Percentiles rank a stretch among this genome's conserved stretches.
Evolutionary conservation across 2,888 invertebrate genomes (phyloP).

Genomic region (Acrobasis repandana): DNA sequence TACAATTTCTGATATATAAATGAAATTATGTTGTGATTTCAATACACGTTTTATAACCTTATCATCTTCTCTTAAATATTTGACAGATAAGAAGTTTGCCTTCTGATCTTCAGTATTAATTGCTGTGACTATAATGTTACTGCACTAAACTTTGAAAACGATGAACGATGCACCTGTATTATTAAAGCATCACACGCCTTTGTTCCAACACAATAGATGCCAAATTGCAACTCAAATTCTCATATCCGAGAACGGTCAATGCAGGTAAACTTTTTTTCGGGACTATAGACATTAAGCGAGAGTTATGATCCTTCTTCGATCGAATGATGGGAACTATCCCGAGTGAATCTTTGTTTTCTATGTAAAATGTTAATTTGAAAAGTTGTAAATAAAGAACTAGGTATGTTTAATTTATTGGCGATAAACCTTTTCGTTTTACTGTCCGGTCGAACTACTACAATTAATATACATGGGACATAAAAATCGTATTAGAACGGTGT

Average conservation of each 20-base stretch:
- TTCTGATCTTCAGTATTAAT: not conserved
- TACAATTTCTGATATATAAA: no score
- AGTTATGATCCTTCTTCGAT: slow-evolving; percentile 38
- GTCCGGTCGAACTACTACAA: slow-evolving; percentile 60
- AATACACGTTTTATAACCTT: no score
- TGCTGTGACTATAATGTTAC: not conserved
- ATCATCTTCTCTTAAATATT: no score
- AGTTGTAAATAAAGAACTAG: slow-evolving; percentile 43
- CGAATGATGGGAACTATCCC: slow-evolving; percentile 26
- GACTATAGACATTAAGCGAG: slow-evolving; percentile 42
- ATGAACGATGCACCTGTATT: slow-evolving; percentile 70
- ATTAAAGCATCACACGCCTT: slow-evolving; percentile 76
- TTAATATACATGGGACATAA: slow-evolving; percentile 66
- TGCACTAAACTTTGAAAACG: slow-evolving; percentile 58
- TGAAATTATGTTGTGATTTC: no score
- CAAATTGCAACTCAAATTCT: slow-evolving; percentile 79
- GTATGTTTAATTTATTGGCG: slow-evolving; percentile 53
- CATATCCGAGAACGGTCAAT: slow-evolving; percentile 57
- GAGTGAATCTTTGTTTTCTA: slow-evolving; percentile 14
- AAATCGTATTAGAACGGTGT: slow-evolving; percentile 69
- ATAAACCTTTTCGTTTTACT: slow-evolving; percentile 66
- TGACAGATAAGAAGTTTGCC: not conserved
- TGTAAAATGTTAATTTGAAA: slow-evolving; percentile 28
- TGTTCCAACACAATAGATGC: slow-evolving; percentile 76
- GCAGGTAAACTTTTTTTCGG: slow-evolving; percentile 64